Base-by-base conservation (phyloP, 2,797 vertebrate genomes). In the Clarias fuscus region DNA sequence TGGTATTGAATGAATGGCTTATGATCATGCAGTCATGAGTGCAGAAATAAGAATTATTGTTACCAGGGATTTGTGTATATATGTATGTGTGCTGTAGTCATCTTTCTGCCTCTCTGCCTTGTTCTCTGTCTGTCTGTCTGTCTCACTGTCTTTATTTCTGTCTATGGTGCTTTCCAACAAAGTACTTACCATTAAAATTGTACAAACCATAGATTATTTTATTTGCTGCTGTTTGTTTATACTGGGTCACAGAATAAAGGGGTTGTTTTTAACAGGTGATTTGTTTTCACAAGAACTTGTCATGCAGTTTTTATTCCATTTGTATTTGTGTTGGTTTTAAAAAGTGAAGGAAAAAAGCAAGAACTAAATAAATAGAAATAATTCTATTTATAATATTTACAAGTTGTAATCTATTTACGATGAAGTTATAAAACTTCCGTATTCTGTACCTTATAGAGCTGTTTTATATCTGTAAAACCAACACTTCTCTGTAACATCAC, bases 161-260 rank as follows among this genome's bases (percentile, higher is more conserved):
- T 89, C 92, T 84, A 89, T 75, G 65, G 90, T 88, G 88, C 87
- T 87, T 86, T 89, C 84, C 87, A 82, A 80, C 85, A 86, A 82
- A 84, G 82, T 84, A 61, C 62, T 85, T 79, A 67, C n/a, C 58
- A 77, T 90, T 88, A 88, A 91, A 88, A 91, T 90, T 85, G 89
- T 91, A 91, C 89, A 64, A 89, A 84, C 87, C 91, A 91, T 82
- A 84, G 83, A 86, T 90, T 65, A 88, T 86, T 87, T 94, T 90
- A 89, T 90, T 93, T 92, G 86, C 84, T 75, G 86, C 91, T 92
- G 90, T 86, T 89, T 88, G 89, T 90, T 87, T 91, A 90, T 92
- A 96, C 93, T 91, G 94, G 95, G 93, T 95, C 93, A 95, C 81
- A 91, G 84, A 92, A 96, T 95, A 96, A 95, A 96, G 37, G 78